Conservation (phyloP, 1,140 invertebrate genomes). For the Trialeurodes vaporariorum region DNA sequence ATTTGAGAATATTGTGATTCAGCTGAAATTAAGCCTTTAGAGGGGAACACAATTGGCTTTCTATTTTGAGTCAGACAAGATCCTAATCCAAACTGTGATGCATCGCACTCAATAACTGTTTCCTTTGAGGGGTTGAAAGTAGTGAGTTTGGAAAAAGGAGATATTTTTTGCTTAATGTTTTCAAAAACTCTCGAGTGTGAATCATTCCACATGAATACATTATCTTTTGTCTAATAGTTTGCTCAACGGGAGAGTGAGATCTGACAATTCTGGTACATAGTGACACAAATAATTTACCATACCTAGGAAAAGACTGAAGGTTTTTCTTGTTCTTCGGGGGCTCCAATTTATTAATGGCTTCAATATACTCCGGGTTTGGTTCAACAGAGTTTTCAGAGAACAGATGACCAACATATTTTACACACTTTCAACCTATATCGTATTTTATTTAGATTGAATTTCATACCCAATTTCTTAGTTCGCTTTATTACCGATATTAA, state of each 20-base stretch:
- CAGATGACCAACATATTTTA: slow-evolving; percentile 31
- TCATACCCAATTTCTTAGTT: slow-evolving; percentile 22
- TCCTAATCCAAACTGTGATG: slow-evolving; percentile 24
- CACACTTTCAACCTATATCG: slow-evolving; percentile 18
- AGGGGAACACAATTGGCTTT: slow-evolving; percentile 33
- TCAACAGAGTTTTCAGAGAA: slow-evolving; percentile 27
- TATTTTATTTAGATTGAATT: slow-evolving; percentile 31
- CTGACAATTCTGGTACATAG: slow-evolving; percentile 21
- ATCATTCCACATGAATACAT: slow-evolving; percentile 17
- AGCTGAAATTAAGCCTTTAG: slow-evolving; percentile 26
- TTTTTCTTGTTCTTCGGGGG: slow-evolving; percentile 27
- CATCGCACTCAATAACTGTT: slow-evolving; percentile 27
- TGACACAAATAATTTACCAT: slow-evolving; percentile 30
- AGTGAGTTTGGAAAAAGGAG: neutral
- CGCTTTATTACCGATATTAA: neutral
- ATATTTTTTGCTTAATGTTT: neutral
- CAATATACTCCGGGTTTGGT: slow-evolving; percentile 23
- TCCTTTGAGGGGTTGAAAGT: slow-evolving; percentile 11
- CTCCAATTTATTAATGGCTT: slow-evolving; percentile 22
- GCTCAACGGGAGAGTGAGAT: slow-evolving; percentile 17
- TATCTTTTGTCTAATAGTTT: slow-evolving; percentile 19
- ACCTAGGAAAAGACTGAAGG: slow-evolving; percentile 30
- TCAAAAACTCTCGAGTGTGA: slow-evolving; percentile 7
- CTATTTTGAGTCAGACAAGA: slow-evolving; percentile 26
- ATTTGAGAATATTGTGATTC: slow-evolving; percentile 30